phyloP scores from a whole-genome alignment of 2,797 vertebrate species.

The Hoplostethus atlanticus region DNA sequence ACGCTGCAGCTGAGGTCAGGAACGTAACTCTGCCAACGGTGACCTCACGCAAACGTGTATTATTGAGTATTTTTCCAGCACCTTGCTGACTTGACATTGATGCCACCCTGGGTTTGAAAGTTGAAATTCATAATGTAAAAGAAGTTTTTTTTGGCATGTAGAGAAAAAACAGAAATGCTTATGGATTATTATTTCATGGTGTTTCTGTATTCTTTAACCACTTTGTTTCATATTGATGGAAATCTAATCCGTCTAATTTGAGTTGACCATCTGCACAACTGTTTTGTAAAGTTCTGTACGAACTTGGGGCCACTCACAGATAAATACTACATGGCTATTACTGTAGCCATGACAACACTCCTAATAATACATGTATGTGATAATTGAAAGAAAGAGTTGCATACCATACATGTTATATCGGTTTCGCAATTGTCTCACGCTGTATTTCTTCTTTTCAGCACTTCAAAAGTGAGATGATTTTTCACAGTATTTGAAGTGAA shows the following conservation, averaged over 20 bases:
- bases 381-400: not conserved
- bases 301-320: constrained; percentile 17
- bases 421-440: constrained; percentile 52
- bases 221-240: not conserved
- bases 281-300: constrained; percentile 8
- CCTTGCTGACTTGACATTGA: constrained; percentile 77
- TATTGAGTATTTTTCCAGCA: constrained; percentile 57
- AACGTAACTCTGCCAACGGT: constrained; percentile 3
- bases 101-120: constrained; percentile 73
- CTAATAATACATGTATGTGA: constrained; percentile 59
- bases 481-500: constrained; percentile 61
- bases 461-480: constrained; percentile 60
- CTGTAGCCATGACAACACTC: not conserved
- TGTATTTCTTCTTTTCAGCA: constrained; percentile 70
- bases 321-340: not conserved
- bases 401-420: constrained; percentile 58
- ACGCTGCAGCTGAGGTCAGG: constrained; percentile 36
- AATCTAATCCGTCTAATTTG: too few relatives aligned
- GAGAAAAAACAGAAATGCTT: constrained; percentile 76
- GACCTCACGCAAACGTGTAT: constrained; percentile 23
- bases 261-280: not conserved
- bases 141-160: constrained; percentile 87
- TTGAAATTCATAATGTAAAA: constrained; percentile 46
- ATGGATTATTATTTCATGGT: not conserved
- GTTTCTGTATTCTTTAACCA: not conserved